A percentile compares a stretch with the other conserved stretches of the same genome.
These are phyloP conservation scores for Molorchus minor DNA, from an alignment of 2,888 invertebrate genomes.

Conservation along the genomic window DNA sequence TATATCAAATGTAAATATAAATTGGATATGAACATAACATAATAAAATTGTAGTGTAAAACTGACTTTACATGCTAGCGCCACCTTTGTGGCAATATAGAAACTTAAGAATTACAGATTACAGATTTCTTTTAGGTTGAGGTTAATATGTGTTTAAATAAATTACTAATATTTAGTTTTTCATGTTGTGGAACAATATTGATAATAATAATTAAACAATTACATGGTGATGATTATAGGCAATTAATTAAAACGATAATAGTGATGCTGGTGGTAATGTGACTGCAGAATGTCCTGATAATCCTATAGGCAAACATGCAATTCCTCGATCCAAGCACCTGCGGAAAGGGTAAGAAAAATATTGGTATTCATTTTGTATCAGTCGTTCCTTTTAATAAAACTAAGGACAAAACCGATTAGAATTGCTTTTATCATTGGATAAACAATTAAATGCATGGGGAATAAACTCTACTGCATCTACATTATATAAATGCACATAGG, in stretches of 20 bases:
- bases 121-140: background rate
- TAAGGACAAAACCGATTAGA: no score
- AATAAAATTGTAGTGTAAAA: conserved; percentile 28
- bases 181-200: no score
- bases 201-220: no score
- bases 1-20: conserved; percentile 26
- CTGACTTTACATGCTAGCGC: conserved; percentile 30
- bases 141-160: no score
- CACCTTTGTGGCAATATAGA: conserved; percentile 25
- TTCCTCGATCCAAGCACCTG: conserved; percentile 69
- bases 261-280: conserved; percentile 61
- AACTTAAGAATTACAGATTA: conserved; percentile 22
- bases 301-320: conserved; percentile 70
- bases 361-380: no score
- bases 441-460: no score
- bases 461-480: no score
- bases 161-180: no score
- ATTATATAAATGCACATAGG: no score
- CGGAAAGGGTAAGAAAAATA: conserved; percentile 24
- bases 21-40: conserved; percentile 17
- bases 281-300: conserved; percentile 69
- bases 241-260: conserved; percentile 40
- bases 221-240: no score
- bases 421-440: no score
- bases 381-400: no score